Evolutionary conservation across 2,797 vertebrate genomes (phyloP).

Genomic region (Selene dorsalis): DNA sequence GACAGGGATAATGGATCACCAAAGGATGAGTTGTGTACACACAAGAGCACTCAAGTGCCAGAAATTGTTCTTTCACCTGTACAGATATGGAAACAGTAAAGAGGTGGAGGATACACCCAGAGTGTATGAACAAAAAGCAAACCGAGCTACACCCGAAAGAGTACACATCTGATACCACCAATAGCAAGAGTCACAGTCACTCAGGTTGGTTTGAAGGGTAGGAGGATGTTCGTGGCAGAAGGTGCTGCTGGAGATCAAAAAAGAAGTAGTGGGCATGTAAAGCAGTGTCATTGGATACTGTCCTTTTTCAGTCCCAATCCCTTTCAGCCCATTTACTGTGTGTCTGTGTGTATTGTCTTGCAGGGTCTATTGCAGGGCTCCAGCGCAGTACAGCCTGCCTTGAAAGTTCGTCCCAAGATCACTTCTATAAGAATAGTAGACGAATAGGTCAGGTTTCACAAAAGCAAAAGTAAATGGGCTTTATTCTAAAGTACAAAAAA

Average conservation of each 20-base stretch:
- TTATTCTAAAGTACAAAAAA: background rate
- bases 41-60: background rate
- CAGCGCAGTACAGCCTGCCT: conserved; percentile 28
- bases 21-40: conserved; percentile 23
- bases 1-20: conserved; percentile 1
- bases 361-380: conserved; percentile 29
- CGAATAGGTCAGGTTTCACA: background rate
- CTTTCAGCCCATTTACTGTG: conserved; percentile 13
- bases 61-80: conserved; percentile 12
- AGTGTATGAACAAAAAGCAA: conserved; percentile 40
- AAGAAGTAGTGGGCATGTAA: background rate
- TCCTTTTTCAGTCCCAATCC: conserved; percentile 3
- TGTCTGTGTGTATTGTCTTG: conserved; percentile 21
- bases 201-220: conserved; percentile 8
- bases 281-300: background rate
- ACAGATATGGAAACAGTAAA: background rate
- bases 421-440: conserved; percentile 62
- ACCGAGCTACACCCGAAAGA: conserved; percentile 55
- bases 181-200: conserved; percentile 18
- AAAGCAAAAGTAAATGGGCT: background rate
- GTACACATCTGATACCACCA: conserved; percentile 41
- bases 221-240: background rate
- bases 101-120: conserved; percentile 51
- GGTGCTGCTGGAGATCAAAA: conserved; percentile 18
- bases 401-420: conserved; percentile 43